A percentile compares a stretch with the other conserved stretches of the same genome.
Evolutionary conservation across 2,888 invertebrate genomes (phyloP).

Genomic region (Parapristionchus giblindavisi): DNA sequence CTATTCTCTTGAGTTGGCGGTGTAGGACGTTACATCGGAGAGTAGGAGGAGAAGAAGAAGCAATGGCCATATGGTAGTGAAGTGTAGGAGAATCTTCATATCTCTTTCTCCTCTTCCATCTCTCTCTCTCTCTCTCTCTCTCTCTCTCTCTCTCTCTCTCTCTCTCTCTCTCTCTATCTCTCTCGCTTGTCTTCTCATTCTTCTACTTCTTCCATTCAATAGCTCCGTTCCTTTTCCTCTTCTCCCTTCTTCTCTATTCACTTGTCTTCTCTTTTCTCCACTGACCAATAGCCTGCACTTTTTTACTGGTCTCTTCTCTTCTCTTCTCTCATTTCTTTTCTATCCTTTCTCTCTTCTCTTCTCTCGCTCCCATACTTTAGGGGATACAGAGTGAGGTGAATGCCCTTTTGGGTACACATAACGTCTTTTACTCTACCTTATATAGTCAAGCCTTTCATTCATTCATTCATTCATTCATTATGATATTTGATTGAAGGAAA

Average conservation of each 20-base stretch:
- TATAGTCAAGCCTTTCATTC: background rate
- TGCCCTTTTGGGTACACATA: constrained; percentile 10
- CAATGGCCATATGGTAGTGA: no score
- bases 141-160: background rate
- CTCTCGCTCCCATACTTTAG: constrained; percentile 13
- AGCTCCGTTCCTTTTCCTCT: background rate
- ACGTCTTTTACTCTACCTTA: background rate
- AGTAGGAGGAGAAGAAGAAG: background rate
- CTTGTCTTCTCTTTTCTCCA: background rate
- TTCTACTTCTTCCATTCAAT: background rate
- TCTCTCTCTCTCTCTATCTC: background rate
- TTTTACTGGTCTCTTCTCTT: background rate
- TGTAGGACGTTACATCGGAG: constrained; percentile 25
- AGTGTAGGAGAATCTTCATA: background rate
- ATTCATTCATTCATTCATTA: no score
- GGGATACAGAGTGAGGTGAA: background rate
- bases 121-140: background rate
- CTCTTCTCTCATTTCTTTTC: background rate
- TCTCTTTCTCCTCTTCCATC: background rate
- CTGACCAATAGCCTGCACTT: no score
- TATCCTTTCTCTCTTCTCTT: background rate
- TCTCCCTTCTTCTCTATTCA: background rate
- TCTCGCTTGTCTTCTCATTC: background rate
- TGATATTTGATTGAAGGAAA: no score
- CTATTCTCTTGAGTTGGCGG: constrained; percentile 11